Base-by-base conservation (phyloP, 2,888 invertebrate genomes). In the Piscicola geometra region DNA sequence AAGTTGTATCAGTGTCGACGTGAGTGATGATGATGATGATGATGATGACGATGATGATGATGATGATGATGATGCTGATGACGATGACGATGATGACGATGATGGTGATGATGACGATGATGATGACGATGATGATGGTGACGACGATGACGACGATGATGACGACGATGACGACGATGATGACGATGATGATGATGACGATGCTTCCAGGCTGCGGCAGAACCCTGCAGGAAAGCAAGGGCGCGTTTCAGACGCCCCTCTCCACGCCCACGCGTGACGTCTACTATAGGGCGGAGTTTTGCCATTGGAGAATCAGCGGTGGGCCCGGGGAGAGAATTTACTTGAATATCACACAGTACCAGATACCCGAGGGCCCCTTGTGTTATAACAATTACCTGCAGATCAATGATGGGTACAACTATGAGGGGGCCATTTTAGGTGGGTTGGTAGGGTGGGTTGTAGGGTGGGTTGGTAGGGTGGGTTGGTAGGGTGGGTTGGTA, bases 231-330 rank as follows among this genome's bases (percentile, higher is more conserved):
- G 83, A 84, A 52, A 82, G 83, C 0, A 81, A 79, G 9, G 84
- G 82, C 28, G 78, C 79, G 56, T 84, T 85, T 76, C 50, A 66
- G 21, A 82, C 82, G 1, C 82, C 83, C 35, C 76, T 79, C 3
- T 71, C 80, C 30, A 9, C 47, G 3, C 33, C 71, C 21, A 25
- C 18, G 0, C 12, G 36, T 21, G 52, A 30, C 35, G 32, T 56
- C 2, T 75, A 78, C 35, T 71, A 70, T 52, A 56, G 76, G 12
- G 78, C 77, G 30, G 71, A 76, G 73, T 75, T 81, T 9, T 99
- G 98, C 86, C 94, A 95, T 85, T 99, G 98, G 98, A 88, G 98
- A 75, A 96, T 99, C 79, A 93, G 95, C 0, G 97, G 97, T 0
- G 96, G 98, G 0, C 95, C 96, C 82, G 98, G 98, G 0, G 97